Percentiles rank a stretch among this genome's conserved stretches.
These are phyloP conservation scores for Melanotaenia duboulayi DNA, from an alignment of 2,113 vertebrate species.

Conservation along the genomic window DNA sequence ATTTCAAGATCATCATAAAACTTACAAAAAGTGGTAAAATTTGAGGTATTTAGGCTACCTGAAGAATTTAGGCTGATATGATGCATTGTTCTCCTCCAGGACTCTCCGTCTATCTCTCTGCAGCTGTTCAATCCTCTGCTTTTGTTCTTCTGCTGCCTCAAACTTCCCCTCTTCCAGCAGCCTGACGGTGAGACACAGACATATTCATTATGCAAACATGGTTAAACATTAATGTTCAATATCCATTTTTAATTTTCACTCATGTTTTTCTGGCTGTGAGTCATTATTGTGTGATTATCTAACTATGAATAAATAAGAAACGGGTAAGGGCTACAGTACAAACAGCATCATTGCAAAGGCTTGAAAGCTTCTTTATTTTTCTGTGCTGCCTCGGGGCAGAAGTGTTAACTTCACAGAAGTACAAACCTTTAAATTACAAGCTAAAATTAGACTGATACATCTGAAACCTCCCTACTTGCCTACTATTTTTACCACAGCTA, in stretches of 20 bases:
- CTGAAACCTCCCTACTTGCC: neutral
- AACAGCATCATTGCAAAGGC: neutral
- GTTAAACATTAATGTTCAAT: constrained; percentile 12
- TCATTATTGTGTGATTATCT: neutral
- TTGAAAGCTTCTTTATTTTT: neutral
- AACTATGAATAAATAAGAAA: neutral
- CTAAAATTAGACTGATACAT: constrained; percentile 39
- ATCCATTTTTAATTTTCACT: constrained; percentile 11
- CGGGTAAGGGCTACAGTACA: neutral
- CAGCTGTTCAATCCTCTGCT: constrained; percentile 94
- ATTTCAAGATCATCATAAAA: neutral
- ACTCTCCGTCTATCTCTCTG: constrained; percentile 91
- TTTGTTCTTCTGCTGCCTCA: constrained; percentile 91
- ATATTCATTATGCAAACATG: constrained; percentile 29
- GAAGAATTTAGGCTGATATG: constrained; percentile 94
- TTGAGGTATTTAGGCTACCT: constrained; percentile 77
- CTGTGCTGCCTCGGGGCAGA: neutral
- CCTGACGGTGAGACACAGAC: constrained; percentile 72
- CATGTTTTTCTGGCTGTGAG: neutral
- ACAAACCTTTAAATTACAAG: constrained; percentile 7
- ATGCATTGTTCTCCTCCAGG: constrained; percentile 87
- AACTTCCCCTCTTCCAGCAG: constrained; percentile 93
- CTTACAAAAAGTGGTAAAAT: neutral
- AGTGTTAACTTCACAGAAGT: constrained; percentile 1
- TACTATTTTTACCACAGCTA: constrained; percentile 35